These are phyloP conservation scores for Rhagoletis pomonella DNA, from an alignment of 1,140 invertebrate species.

Conservation along the genomic window DNA sequence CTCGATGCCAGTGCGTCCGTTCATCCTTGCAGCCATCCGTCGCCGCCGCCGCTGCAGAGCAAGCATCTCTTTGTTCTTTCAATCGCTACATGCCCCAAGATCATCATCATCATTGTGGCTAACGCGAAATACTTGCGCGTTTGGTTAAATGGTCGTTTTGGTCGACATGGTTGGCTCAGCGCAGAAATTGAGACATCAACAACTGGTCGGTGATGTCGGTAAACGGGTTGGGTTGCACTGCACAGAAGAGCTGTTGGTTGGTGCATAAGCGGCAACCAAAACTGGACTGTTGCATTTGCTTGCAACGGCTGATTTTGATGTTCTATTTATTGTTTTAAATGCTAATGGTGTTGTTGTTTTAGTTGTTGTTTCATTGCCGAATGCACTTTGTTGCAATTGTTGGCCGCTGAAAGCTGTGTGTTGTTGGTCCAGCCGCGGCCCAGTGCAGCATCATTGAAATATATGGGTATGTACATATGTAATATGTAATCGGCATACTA, in stretches of 20 bases:
- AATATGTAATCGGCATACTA: no score
- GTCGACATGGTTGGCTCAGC: neutral
- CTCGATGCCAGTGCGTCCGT: neutral
- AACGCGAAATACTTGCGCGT: constrained; percentile 20
- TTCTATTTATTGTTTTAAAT: neutral
- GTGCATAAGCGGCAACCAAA: neutral
- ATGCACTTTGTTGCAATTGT: constrained; percentile 26
- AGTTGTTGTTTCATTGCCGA: neutral
- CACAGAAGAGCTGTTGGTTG: neutral
- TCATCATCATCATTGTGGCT: neutral
- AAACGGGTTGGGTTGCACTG: constrained; percentile 1
- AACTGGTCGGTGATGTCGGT: constrained; percentile 29
- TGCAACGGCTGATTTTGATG: neutral
- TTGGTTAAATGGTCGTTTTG: constrained; percentile 27
- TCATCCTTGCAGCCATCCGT: neutral
- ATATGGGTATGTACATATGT: no score
- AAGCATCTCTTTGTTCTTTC: constrained; percentile 46
- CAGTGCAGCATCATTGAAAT: no score
- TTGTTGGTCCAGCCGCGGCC: neutral
- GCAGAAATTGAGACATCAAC: constrained; percentile 47
- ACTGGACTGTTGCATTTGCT: constrained; percentile 9
- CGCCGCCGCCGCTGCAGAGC: neutral
- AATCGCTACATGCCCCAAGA: constrained; percentile 10
- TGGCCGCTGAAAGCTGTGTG: neutral
- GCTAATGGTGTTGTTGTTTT: neutral